Conservation (phyloP, 2,797 vertebrate genomes). For the Pseudotriccus pelzelni region DNA sequence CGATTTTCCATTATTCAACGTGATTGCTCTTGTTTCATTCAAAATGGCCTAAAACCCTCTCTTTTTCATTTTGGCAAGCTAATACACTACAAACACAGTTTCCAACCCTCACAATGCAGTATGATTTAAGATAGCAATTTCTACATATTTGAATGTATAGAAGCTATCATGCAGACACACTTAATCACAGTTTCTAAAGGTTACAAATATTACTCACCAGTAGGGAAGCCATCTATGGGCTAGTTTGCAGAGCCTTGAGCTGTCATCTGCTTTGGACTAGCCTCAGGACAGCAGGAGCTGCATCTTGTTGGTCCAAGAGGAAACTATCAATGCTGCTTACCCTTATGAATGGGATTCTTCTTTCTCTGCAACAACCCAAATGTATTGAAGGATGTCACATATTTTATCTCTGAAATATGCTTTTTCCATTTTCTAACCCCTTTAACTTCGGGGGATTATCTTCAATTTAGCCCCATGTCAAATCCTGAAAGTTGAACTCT, state of each 20-base stretch:
- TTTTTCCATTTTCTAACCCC: neutral
- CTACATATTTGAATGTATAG: neutral
- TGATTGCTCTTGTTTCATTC: slow-evolving; percentile 15
- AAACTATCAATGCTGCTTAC: neutral
- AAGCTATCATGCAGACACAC: neutral
- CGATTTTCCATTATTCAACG: slow-evolving; percentile 31
- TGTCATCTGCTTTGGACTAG: neutral
- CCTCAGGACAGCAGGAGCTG: neutral
- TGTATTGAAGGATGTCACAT: neutral
- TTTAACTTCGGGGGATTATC: neutral
- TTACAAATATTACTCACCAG: neutral
- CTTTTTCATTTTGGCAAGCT: neutral
- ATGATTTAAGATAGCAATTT: slow-evolving; percentile 12
- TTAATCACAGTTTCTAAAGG: neutral
- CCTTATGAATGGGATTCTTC: neutral
- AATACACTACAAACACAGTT: neutral
- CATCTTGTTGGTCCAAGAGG: neutral
- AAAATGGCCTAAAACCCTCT: neutral
- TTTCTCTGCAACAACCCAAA: neutral
- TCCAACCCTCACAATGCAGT: neutral
- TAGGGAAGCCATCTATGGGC: neutral
- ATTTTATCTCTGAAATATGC: neutral
- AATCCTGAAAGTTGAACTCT: neutral
- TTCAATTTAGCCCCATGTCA: neutral
- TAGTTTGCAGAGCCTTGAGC: neutral